Evolutionary conservation across 2,888 invertebrate species (phyloP).

Genomic region (Acrobasis repandana): DNA sequence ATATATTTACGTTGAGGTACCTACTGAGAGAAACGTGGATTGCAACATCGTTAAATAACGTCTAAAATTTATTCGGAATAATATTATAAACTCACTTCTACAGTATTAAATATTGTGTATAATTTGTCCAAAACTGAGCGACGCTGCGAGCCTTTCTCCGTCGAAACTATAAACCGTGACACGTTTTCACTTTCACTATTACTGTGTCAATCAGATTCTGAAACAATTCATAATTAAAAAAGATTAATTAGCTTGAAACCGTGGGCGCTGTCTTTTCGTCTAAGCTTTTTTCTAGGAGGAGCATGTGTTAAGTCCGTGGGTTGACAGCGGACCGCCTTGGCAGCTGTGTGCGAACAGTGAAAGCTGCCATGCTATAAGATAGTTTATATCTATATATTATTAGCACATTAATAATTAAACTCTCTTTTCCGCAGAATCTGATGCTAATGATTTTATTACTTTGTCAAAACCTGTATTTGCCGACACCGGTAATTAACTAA

Average conservation of each 20-base stretch:
- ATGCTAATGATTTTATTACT: conserved; percentile 22
- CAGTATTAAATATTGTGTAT: conserved; percentile 23
- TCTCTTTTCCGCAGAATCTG: conserved; percentile 53
- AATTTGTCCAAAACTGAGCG: conserved; percentile 34
- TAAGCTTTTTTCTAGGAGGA: conserved; percentile 24
- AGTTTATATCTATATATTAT: conserved; percentile 50
- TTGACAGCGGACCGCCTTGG: conserved; percentile 27
- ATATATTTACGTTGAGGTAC: neutral
- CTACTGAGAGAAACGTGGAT: neutral
- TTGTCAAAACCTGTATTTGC: conserved; percentile 20
- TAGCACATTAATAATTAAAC: conserved; percentile 57
- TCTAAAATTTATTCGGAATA: conserved; percentile 10
- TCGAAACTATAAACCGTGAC: conserved; percentile 72
- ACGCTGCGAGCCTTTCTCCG: conserved; percentile 68
- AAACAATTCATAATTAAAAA: conserved; percentile 62
- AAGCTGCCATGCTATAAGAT: conserved; percentile 54
- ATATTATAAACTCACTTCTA: conserved; percentile 14
- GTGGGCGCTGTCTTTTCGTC: conserved; percentile 42
- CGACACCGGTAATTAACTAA: conserved; percentile 12
- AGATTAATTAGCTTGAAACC: conserved; percentile 62
- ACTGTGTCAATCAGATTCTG: conserved; percentile 71
- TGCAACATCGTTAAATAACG: conserved; percentile 1
- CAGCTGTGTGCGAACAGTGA: conserved; percentile 61
- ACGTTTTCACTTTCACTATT: conserved; percentile 75
- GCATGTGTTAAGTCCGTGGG: neutral